Conservation (phyloP, 2,113 vertebrate genomes). For the Phrynocephalus versicolor region DNA sequence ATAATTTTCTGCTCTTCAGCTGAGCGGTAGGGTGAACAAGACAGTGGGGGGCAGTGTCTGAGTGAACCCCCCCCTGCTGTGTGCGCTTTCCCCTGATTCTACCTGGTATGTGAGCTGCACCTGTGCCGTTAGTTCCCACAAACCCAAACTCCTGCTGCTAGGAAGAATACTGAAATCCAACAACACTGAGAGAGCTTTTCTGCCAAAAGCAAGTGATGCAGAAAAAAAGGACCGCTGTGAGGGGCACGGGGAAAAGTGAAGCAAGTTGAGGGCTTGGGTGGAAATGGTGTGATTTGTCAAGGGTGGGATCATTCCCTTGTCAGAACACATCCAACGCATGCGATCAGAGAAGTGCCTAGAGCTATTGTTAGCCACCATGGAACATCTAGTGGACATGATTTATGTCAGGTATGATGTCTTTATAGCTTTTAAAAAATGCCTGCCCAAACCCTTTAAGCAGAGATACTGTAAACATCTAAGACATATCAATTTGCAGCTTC, state of each 20-base stretch:
- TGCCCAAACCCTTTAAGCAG: not conserved
- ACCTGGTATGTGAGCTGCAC: no score
- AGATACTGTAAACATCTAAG: no score
- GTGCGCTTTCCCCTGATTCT: no score
- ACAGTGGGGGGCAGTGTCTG: no score
- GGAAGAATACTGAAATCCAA: not conserved
- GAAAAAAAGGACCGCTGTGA: not conserved
- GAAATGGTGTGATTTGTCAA: not conserved
- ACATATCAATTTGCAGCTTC: slow-evolving; percentile 4
- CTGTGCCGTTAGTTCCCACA: no score
- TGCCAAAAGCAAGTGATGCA: not conserved
- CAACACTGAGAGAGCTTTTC: not conserved
- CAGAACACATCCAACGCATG: not conserved
- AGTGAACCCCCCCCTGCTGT: no score
- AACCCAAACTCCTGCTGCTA: no score
- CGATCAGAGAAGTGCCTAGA: not conserved
- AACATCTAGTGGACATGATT: not conserved
- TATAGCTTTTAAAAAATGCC: slow-evolving; percentile 10
- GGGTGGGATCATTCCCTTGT: not conserved
- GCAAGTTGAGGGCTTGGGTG: not conserved
- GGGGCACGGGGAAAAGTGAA: not conserved
- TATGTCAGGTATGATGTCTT: not conserved
- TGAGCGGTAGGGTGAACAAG: no score
- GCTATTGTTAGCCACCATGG: not conserved
- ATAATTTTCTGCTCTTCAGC: no score